Evolutionary conservation across 2,797 vertebrate genomes (phyloP), one percentile per base, ranked within the genome.

Genomic region (Lithobates sylvaticus): DNA sequence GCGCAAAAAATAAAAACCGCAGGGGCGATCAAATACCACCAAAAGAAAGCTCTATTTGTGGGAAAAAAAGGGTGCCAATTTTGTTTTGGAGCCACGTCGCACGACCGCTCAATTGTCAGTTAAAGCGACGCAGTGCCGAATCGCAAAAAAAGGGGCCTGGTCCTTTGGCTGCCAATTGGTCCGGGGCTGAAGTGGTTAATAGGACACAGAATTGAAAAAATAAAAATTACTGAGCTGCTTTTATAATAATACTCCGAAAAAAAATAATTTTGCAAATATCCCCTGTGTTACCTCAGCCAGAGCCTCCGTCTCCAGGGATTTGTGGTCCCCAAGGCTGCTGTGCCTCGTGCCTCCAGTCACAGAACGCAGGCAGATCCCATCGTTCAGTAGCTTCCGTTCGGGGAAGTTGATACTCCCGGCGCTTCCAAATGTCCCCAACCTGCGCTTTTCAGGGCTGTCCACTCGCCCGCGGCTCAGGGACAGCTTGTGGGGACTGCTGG

Each of bases 381-480:
- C 96, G 0, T 92, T 88, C 67, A 97, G 93, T 27, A 89, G 89
- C 91, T 99, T 99, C 91, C 97, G 97, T 87, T 99, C 98, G 0
- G 95, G 94, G 90, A 96, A 97, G 88, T 94, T 98, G 93, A 99
- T 99, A 93, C 97, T 99, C 89, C 98, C 98, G 0, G 94, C 96
- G 1, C 98, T 99, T 89, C 97, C 96, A 4, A 97, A 99, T 0
- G 96, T 96, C 2, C 95, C 95, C 93, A 98, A 96, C 85, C 96
- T 94, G 75, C 97, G 95, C 91, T 97, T 98, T 91, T 98, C 97
- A 0, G 97, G 97, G 70, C 97, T 98, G 88, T 97, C 97, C 0
- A 96, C 89, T 65, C 94, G 91, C 83, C 95, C 94, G 86, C 96
- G 93, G 91, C 84, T 94, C 71, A 97, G 92, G 0, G 95, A 94